Evolutionary conservation across 2,797 vertebrate genomes (phyloP), one percentile per base, ranked within the genome.

Genomic region (Carduelis carduelis): DNA sequence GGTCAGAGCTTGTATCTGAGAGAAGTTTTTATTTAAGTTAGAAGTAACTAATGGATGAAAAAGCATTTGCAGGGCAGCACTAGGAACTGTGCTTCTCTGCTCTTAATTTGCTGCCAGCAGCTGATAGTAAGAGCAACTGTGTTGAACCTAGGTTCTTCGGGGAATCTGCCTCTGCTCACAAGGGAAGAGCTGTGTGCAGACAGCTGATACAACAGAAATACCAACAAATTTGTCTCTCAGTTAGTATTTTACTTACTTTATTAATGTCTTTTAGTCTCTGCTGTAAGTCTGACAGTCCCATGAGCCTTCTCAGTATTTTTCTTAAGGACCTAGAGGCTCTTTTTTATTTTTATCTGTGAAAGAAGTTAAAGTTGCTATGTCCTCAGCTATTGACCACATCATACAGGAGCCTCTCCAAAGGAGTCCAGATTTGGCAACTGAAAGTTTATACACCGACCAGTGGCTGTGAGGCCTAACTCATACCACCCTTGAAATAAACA

Each of bases 81-180:
- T 1, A 2, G 12, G 7, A 24, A 28, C 14, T 1, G 0, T 60
- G 32, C 79, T 87, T 87, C 26, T 83, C 8, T 5, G 11, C 11
- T 68, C 15, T 57, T 64, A 34, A 64, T 77, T 35, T 84, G 17
- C 23, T 59, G 60, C 10, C 9, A 56, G 43, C 21, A 90, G 30
- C 23, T 85, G n/a, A n/a, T 20, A 17, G 18, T n/a, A 47, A 53
- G 11, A 90, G 15, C 2, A 5, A 19, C 23, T 26, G 1, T 34
- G 12, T 53, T 64, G 34, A 68, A 26, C 7, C 7, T 22, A 34
- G 15, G 27, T 65, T 84, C 8, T 52, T 53, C 12, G 44, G 46
- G 30, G 50, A 60, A 9, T 64, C 57, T 74, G 19, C 21, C 34
- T 65, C 24, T 74, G 37, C 19, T 86, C 17, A 14, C 21, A 49